Base-by-base conservation (phyloP, 1,140 invertebrate genomes). In the Thaumatotibia leucotreta region DNA sequence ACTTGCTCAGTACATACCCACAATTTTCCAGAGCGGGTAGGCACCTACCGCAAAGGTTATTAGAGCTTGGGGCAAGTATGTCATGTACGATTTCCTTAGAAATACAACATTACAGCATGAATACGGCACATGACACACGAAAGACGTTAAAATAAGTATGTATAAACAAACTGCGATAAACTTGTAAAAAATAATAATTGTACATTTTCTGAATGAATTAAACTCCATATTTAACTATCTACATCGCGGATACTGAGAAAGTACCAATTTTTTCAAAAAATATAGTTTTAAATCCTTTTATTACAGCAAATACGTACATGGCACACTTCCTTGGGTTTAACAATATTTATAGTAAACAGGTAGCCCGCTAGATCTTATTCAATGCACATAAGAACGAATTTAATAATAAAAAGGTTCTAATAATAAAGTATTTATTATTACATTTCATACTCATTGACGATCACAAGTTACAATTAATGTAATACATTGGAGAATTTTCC, bases 331-430 rank as follows among this genome's bases (percentile, higher is more conserved):
- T 29, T 2, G 2, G 2, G 2, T 4, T 29, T 6, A 4, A 29
- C 14, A 20, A 45, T 45, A 20, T 45, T 1, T 20, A 20, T 20
- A 20, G 39, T 20, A 45, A 20, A 6, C 23, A 61, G 2, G 31
- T 33, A 33, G 9, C 32, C 20, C 61, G 32, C 31, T 32, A 9
- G 4, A 62, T 35, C 61, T 14, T 17, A 61, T 33, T 22, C 33
- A 27, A 62, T 62, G 61, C 32, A 62, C 17, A 62, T 35, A 35
- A 62, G 22, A 17, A 66, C 79, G 79, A 86, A 82, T 84, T 83
- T 84, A 84, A 77, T 75, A 77, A 73, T 73, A 70, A 73, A 75
- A 77, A 70, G 67, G 66, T 69, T 71, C 73, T 68, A 73, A 68
- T 73, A 70, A 78, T 74, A 73, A 72, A 58, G 64, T 49, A 68